These are phyloP conservation scores for Baronia brevicornis DNA, from an alignment of 2,888 invertebrate genomes.

Conservation along the genomic window DNA sequence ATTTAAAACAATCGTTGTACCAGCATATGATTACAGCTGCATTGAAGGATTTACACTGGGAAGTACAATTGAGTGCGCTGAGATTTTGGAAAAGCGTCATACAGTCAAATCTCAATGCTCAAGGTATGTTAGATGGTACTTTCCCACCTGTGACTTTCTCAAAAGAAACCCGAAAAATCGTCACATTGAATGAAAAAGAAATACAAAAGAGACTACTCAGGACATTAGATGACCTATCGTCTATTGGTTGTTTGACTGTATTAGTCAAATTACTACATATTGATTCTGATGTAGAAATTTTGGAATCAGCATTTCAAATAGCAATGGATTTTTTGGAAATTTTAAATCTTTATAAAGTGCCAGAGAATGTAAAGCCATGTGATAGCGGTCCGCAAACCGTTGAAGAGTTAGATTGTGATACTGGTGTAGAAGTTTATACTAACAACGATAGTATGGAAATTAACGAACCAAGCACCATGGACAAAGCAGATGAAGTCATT, in stretches of 20 bases:
- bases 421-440: slow-evolving; percentile 32
- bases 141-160: slow-evolving; percentile 89
- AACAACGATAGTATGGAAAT: slow-evolving; percentile 25
- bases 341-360: slow-evolving; percentile 73
- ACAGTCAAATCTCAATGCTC: slow-evolving; percentile 78
- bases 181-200: slow-evolving; percentile 80
- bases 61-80: slow-evolving; percentile 83
- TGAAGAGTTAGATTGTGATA: slow-evolving; percentile 36
- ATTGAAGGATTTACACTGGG: slow-evolving; percentile 86
- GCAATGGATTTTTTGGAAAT: slow-evolving; percentile 70
- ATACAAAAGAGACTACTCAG: slow-evolving; percentile 78
- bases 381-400: slow-evolving; percentile 36
- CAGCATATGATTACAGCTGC: slow-evolving; percentile 80
- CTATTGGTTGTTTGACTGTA: slow-evolving; percentile 82
- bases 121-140: slow-evolving; percentile 89
- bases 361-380: slow-evolving; percentile 35
- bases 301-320: slow-evolving; percentile 75
- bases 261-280: slow-evolving; percentile 79
- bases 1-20: slow-evolving; percentile 73
- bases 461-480: slow-evolving; percentile 23
- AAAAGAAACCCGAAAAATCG: slow-evolving; percentile 84
- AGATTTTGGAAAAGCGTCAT: slow-evolving; percentile 84
- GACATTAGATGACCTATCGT: slow-evolving; percentile 80
- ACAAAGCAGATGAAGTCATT: slow-evolving; percentile 71
- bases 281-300: slow-evolving; percentile 82